phyloP scores from a whole-genome alignment of 2,888 invertebrate genomes.

The Pterostichus madidus region DNA sequence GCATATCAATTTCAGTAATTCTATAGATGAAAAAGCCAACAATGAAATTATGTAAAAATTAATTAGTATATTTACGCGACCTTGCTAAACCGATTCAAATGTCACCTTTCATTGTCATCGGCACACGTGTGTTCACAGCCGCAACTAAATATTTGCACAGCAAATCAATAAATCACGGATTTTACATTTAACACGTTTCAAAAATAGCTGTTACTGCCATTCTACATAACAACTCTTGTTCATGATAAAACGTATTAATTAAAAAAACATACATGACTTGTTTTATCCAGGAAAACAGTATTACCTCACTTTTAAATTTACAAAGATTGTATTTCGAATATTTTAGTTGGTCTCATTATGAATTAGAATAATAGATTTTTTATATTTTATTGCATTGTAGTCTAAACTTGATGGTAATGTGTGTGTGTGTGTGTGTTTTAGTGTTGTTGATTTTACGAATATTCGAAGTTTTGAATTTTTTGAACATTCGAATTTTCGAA shows the following conservation, averaged over 20 bases:
- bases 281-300: background rate
- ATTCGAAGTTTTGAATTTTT: too few relatives aligned
- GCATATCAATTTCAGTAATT: constrained; percentile 54
- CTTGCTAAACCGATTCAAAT: constrained; percentile 51
- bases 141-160: constrained; percentile 35
- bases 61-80: constrained; percentile 44
- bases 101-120: constrained; percentile 55
- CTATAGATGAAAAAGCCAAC: constrained; percentile 50
- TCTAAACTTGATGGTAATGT: too few relatives aligned
- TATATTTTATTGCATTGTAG: too few relatives aligned
- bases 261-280: constrained; percentile 7
- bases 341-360: too few relatives aligned
- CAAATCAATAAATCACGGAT: constrained; percentile 36
- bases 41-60: constrained; percentile 53
- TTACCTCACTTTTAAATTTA: background rate
- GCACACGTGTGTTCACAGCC: constrained; percentile 28
- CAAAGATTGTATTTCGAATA: too few relatives aligned
- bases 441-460: too few relatives aligned
- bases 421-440: too few relatives aligned
- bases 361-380: too few relatives aligned
- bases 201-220: constrained; percentile 18
- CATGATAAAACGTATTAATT: constrained; percentile 4
- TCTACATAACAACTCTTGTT: constrained; percentile 5
- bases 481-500: too few relatives aligned
- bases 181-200: constrained; percentile 2